Conservation (phyloP, 2,888 invertebrate species). For the Ochropleura plecta region DNA sequence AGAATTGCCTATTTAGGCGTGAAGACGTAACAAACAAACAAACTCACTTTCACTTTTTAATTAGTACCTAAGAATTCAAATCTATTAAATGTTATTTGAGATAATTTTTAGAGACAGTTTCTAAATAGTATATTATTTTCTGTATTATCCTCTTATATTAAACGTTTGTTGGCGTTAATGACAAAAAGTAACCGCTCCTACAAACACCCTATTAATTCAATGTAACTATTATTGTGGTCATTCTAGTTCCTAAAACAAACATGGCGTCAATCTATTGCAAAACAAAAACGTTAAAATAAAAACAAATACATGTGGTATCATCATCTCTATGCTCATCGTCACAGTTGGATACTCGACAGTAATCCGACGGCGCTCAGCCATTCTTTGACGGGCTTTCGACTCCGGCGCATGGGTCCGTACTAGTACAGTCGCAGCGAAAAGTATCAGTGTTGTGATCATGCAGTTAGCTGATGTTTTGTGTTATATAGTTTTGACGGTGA, state of each 20-base stretch:
- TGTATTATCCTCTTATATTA: background rate
- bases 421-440: slow-evolving; percentile 32
- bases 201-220: background rate
- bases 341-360: slow-evolving; percentile 75
- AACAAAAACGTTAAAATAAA: slow-evolving; percentile 1
- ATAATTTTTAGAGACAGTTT: background rate
- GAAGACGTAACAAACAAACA: too few species aligned
- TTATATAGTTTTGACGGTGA: slow-evolving; percentile 81
- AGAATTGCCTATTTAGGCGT: too few species aligned
- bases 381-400: slow-evolving; percentile 78
- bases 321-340: slow-evolving; percentile 74
- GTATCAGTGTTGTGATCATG: slow-evolving; percentile 76
- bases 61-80: too few species aligned
- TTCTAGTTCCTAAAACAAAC: background rate
- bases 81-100: too few species aligned
- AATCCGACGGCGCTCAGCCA: slow-evolving; percentile 70
- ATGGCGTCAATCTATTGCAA: background rate
- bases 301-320: slow-evolving; percentile 63
- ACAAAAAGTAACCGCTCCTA: background rate
- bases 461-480: slow-evolving; percentile 74
- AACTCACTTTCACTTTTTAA: too few species aligned
- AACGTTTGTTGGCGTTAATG: background rate
- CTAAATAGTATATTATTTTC: background rate
- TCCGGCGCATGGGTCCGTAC: slow-evolving; percentile 68
- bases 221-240: background rate